These are phyloP conservation scores for Hanleya hanleyi DNA, from an alignment of 2,888 invertebrate species.

Conservation along the genomic window DNA sequence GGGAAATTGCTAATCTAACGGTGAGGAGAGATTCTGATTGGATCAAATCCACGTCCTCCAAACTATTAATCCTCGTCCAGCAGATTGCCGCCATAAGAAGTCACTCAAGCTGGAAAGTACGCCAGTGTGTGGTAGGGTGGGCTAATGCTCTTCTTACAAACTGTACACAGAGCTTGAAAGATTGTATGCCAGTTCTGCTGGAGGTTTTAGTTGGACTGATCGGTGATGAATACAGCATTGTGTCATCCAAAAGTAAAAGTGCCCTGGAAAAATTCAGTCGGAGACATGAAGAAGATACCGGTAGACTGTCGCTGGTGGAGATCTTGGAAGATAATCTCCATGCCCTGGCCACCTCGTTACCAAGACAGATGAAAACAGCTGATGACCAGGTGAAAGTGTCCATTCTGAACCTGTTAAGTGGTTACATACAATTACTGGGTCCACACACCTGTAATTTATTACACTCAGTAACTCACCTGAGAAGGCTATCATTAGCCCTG, in stretches of 20 bases:
- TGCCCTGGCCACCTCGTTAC: slow-evolving; percentile 55
- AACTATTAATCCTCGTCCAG: slow-evolving; percentile 53
- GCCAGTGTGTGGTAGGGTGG: slow-evolving; percentile 57
- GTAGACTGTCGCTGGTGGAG: slow-evolving; percentile 52
- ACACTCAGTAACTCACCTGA: slow-evolving; percentile 55
- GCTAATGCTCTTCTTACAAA: slow-evolving; percentile 52
- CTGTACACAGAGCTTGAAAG: slow-evolving; percentile 59
- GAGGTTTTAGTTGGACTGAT: slow-evolving; percentile 60
- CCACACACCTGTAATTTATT: slow-evolving; percentile 49
- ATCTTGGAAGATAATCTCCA: slow-evolving; percentile 65
- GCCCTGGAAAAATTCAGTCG: slow-evolving; percentile 51
- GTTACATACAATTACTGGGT: slow-evolving; percentile 64
- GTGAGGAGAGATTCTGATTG: slow-evolving; percentile 52
- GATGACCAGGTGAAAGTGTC: slow-evolving; percentile 63
- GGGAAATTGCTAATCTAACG: slow-evolving; percentile 46
- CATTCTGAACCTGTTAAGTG: slow-evolving; percentile 53
- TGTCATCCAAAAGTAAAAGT: slow-evolving; percentile 47
- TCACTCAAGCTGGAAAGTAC: slow-evolving; percentile 63
- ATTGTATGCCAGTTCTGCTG: slow-evolving; percentile 50
- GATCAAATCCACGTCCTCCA: slow-evolving; percentile 53
- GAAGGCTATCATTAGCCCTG: slow-evolving; percentile 56
- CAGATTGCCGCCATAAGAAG: slow-evolving; percentile 47
- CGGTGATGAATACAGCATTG: slow-evolving; percentile 56
- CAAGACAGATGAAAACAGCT: slow-evolving; percentile 59
- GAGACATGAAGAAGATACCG: slow-evolving; percentile 36